Conservation (phyloP, 2,113 vertebrate species). For the Bubo blakistoni region DNA sequence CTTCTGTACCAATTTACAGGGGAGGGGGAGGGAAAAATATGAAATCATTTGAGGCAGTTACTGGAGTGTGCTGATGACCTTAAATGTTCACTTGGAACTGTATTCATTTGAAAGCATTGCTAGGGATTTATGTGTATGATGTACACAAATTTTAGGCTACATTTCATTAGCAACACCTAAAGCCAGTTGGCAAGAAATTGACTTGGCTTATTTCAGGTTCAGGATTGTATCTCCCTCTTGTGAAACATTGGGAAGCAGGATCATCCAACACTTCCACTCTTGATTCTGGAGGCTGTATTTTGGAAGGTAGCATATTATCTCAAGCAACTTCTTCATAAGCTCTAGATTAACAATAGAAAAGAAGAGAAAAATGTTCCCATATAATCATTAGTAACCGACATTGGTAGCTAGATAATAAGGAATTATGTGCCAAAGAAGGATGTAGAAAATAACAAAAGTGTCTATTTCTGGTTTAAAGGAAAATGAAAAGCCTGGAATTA, state of each 20-base stretch:
- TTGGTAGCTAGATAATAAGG: neutral
- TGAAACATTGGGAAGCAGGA: slow-evolving; percentile 57
- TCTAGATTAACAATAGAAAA: slow-evolving; percentile 29
- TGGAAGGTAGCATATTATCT: slow-evolving; percentile 68
- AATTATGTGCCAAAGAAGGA: neutral
- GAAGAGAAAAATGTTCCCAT: neutral
- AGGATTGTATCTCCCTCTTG: slow-evolving; percentile 57
- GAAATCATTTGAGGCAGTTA: neutral
- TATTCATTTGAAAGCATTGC: neutral
- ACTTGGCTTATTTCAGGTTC: slow-evolving; percentile 73
- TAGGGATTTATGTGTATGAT: neutral
- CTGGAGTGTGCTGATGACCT: neutral
- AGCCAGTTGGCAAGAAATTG: neutral
- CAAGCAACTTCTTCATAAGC: slow-evolving; percentile 70
- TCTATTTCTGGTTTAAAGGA: neutral
- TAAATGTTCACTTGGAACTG: neutral
- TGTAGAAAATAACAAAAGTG: neutral
- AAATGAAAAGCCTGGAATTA: neutral
- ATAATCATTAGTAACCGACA: neutral
- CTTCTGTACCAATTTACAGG: neutral
- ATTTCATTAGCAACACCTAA: neutral
- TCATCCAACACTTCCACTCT: slow-evolving; percentile 65
- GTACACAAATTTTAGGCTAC: neutral
- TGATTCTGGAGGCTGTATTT: slow-evolving; percentile 45
- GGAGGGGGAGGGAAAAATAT: neutral